Base-by-base conservation (phyloP, 1,140 invertebrate species). In the Calephelis nemesis region DNA sequence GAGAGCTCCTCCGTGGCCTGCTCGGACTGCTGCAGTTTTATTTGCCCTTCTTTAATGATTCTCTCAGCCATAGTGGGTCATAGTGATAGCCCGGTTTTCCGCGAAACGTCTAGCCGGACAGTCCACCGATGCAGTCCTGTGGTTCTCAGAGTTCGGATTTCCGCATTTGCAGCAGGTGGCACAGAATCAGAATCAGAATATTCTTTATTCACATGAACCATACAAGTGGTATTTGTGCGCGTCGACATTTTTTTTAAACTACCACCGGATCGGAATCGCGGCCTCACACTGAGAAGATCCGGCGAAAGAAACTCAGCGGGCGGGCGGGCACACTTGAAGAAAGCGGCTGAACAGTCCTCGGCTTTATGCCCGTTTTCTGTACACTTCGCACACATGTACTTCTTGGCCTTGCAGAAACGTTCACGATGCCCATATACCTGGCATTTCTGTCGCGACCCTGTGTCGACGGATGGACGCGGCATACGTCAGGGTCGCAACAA, bases 1-100 rank as follows among this genome's bases (percentile, higher is more conserved):
- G 69, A 63, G 0, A 79, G 47, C 54, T 80, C 78, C n/a, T 13
- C 13, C 1, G 72, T 74, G 12, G 78, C 75, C 13, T 19, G 5
- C 4, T 13, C 62, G 0, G 70, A 40, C 0, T 75, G 65, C 0
- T 47, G 64, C 4, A 76, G 54, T 10, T 75, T 77, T 0, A 76
- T 7, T 19, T 76, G 78, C 0, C 70, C 78, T 0, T 71, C 12
- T 10, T 7, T n/a, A 5, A 69, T 15, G 0, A 9, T 5, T 6
- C 0, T 42, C 11, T 13, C 63, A 72, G 54, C 63, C 54, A 63
- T 63, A 63, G 9, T 71, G 11, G 1, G 63, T 68, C 4, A 39
- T 19, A 7, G 52, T 63, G 0, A 60, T 15, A 5, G 12, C 7
- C n/a, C 64, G 60, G 47, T 45, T 11, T 39, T 73, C 70, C 0